A percentile compares a stretch with the other conserved stretches of the same genome.
These are phyloP conservation scores for Ciconia nigra DNA, from an alignment of 2,797 vertebrate species.

Conservation along the genomic window DNA sequence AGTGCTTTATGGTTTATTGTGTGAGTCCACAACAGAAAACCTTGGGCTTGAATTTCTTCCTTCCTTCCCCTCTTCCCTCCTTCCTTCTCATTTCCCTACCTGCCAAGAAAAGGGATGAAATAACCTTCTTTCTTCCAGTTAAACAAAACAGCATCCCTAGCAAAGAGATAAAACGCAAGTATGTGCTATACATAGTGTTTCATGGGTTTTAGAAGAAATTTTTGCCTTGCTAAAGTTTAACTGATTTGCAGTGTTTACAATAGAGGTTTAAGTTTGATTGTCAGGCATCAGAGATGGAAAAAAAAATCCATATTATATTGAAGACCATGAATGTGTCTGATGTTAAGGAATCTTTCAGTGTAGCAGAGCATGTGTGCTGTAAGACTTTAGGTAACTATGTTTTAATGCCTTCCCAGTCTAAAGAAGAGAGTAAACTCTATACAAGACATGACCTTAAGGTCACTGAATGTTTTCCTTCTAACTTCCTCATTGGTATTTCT, in stretches of 20 bases:
- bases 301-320: background rate
- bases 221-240: background rate
- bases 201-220: background rate
- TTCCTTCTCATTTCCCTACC: background rate
- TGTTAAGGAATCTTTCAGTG: background rate
- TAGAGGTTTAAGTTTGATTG: background rate
- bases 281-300: background rate
- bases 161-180: background rate
- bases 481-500: background rate
- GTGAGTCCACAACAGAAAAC: background rate
- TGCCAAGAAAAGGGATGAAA: background rate
- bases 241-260: background rate
- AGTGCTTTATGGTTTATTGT: background rate
- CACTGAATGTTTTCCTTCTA: background rate
- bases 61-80: background rate
- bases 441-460: background rate
- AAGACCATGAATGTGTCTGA: background rate
- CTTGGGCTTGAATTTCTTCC: background rate
- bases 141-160: background rate
- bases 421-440: background rate
- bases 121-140: background rate
- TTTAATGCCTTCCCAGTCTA: background rate
- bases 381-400: background rate
- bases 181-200: background rate
- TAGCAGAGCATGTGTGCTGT: background rate